Base-by-base conservation (phyloP, 2,113 vertebrate species). In the Oryzias woworae region DNA sequence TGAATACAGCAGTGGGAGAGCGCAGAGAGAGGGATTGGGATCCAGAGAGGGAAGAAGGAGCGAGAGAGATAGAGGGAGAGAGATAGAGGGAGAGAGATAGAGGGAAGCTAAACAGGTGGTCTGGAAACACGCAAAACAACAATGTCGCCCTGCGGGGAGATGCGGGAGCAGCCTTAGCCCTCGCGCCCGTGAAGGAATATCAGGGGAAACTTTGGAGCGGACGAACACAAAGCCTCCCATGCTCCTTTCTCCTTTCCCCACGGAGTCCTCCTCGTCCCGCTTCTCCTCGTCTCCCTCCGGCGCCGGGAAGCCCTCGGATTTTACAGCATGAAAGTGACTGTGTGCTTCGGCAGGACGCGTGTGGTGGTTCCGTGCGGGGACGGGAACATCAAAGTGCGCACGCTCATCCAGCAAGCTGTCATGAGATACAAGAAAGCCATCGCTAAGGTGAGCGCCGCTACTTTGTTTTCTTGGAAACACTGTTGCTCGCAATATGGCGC, bases 291-390 rank as follows among this genome's bases (percentile, higher is more conserved):
- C 73, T 78, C 65, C 69, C 66, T 24, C 62, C 51, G 22, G 48
- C 67, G 66, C 81, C 70, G 62, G 92, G 93, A 86, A 88, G 92
- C 60, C 36, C 62, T 62, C 49, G 75, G 73, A 75, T 18, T 4
- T 53, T 59, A 14, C 57, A 54, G 78, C 85, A 93, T 93, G 92
- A 93, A 93, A 89, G 92, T 93, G 75, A 98, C 96, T 66, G 95
- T 97, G 88, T 96, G 95, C 75, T 98, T 98, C 66, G 95, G 95
- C 8, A 69, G 94, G 91, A 98, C 95, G 75, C 92, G 95, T 88
- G 95, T 98, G 91, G 95, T 98, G 86, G 96, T 98, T 72, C 96
- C 96, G 77, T 98, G 96, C 79, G 95, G 96, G 10, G 94, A 96
- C 57, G 96, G 96, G 2, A 93, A 92, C 84, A 92, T 97, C 66